Base-by-base conservation (phyloP, 2,888 invertebrate species). In the Synergus laeviventris region DNA sequence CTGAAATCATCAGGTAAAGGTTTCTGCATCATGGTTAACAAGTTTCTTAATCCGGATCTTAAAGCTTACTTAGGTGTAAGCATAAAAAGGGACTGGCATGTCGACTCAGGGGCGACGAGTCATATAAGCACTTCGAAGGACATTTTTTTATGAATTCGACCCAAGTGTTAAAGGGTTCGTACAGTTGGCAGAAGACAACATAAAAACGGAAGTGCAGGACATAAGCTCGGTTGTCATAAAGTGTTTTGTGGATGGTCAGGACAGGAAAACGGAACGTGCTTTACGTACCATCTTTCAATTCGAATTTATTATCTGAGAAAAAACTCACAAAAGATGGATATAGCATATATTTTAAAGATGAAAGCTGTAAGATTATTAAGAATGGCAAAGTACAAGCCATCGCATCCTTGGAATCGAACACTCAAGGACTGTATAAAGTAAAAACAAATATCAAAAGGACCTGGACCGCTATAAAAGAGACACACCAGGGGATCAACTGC, bases 301-400 rank as follows among this genome's bases (percentile, higher is more conserved):
- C 80, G 21, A 82, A 76, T 60, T 74, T 85, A 45, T 42, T 85
- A 9, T 85, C 83, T 1, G 82, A 83, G 3, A 84, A 77, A 59
- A 80, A 79, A 14, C 64, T 81, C 7, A 66, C 79, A 1, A 64
- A 77, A 8, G 76, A 76, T 3, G 82, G 84, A 1, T 76, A 77
- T 36, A 73, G 60, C 12, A 74, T 83, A 14, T 11, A 61, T 14
- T 84, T 84, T 38, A 64, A 79, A 12, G 76, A 75, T 7, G 21
- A 81, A 31, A 18, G n/a, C 59, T 82, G 82, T 45, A 42, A 38
- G 18, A 78, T 83, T 1, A 74, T 56, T 2, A 78, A 77, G 39
- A 70, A 76, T 2, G 70, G 79, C 2, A 70, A 76, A 14, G 38
- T 81, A 1, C 49, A 79, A 5, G 81, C 81, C 1, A 74, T 70